These are phyloP conservation scores for Bujurquina vittata DNA, from an alignment of 2,113 vertebrate species.

Conservation along the genomic window DNA sequence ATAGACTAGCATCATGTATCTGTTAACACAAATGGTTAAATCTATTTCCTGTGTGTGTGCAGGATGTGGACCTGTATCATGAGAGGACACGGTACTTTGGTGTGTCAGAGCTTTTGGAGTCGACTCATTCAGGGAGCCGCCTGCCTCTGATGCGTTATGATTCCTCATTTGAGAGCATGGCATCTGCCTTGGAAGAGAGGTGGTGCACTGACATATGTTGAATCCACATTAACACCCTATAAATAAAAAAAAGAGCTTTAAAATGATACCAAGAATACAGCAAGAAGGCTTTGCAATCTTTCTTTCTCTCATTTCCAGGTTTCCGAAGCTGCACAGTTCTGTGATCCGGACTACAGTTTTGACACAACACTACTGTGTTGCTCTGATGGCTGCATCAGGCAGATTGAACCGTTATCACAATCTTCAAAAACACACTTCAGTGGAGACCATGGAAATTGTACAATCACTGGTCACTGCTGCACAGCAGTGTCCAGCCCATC, in stretches of 20 bases:
- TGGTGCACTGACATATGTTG: constrained; percentile 57
- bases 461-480: constrained; percentile 89
- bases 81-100: constrained; percentile 94
- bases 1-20: background rate
- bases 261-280: background rate
- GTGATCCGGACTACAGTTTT: constrained; percentile 95
- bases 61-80: constrained; percentile 92
- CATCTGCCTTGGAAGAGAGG: constrained; percentile 91
- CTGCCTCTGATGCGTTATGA: constrained; percentile 93
- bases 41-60: constrained; percentile 16
- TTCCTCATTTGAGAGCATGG: constrained; percentile 96
- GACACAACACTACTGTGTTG: constrained; percentile 93
- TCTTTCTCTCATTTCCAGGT: constrained; percentile 78
- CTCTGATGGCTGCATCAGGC: constrained; percentile 91
- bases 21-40: background rate
- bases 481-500: constrained; percentile 86
- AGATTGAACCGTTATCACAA: constrained; percentile 72
- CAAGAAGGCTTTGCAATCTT: background rate
- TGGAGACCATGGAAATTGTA: constrained; percentile 95
- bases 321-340: constrained; percentile 93
- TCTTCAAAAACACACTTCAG: constrained; percentile 95
- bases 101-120: constrained; percentile 92
- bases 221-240: background rate
- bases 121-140: constrained; percentile 89
- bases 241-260: background rate